Percentiles rank a stretch among this genome's conserved stretches.
These are phyloP conservation scores for Diarsia brunnea DNA, from an alignment of 2,888 invertebrate species.

Conservation along the genomic window DNA sequence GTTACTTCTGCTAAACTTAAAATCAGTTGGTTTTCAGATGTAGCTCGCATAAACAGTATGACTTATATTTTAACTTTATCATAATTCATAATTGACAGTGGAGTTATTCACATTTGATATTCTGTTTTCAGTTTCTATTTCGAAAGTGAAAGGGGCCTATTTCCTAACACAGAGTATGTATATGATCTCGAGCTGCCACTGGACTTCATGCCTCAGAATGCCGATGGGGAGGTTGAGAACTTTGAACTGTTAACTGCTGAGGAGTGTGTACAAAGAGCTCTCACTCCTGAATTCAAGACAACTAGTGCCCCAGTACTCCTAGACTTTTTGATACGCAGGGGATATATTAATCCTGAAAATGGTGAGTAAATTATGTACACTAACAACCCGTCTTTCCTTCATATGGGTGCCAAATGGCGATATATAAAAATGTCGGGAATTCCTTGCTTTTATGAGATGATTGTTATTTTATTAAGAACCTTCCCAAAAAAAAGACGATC, in stretches of 20 bases:
- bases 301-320: conserved; percentile 97
- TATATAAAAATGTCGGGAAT: not conserved
- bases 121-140: conserved; percentile 94
- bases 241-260: conserved; percentile 96
- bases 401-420: not conserved
- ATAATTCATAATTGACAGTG: too few relatives aligned
- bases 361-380: conserved; percentile 87
- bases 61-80: too few relatives aligned
- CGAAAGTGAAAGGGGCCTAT: conserved; percentile 97
- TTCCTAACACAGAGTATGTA: conserved; percentile 98
- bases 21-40: too few relatives aligned
- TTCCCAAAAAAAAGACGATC: too few relatives aligned
- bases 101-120: not conserved
- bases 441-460: too few relatives aligned
- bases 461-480: too few relatives aligned
- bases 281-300: conserved; percentile 97
- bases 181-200: conserved; percentile 97
- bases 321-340: conserved; percentile 98
- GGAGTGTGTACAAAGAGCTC: conserved; percentile 95
- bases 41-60: too few relatives aligned
- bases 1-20: too few relatives aligned
- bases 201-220: conserved; percentile 97
- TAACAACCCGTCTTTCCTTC: not conserved
- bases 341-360: conserved; percentile 96
- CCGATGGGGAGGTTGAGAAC: conserved; percentile 98